Evolutionary conservation across 2,888 invertebrate species (phyloP), one percentile per base, ranked within the genome.

Genomic region (Synergus japonicus): DNA sequence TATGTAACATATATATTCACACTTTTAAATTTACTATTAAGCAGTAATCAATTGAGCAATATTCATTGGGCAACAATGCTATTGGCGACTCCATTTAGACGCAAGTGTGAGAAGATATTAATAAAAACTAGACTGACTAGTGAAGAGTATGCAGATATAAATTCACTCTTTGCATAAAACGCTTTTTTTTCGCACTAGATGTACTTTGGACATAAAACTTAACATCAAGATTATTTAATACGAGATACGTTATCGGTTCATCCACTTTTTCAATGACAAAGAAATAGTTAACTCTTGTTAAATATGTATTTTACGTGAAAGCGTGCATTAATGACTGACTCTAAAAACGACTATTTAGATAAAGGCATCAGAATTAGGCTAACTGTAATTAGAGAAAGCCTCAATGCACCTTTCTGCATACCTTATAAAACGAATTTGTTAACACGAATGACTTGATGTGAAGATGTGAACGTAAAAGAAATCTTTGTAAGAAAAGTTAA

Each of bases 361-460:
- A 43, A 43, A 65, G 65, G 43, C 43, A 66, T 66, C 43, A 43
- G 66, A 66, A 66, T 43, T 66, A 66, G 66, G 66, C 18, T 66
- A 43, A 43, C n/a, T 66, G 66, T 43, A 66, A n/a, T 43, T 66
- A 66, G n/a, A 66, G 43, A 66, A 10, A 43, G 43, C n/a, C 29
- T 66, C n/a, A 18, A 43, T 43, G 43, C 66, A 66, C 18, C 18
- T 10, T 66, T 66, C n/a, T 66, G 66, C 15, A 66, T 41, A n/a
- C 43, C 1, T n/a, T 66, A 43, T 10, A 10, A 66, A 43, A 9
- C 8, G 15, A 65, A 43, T 41, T 41, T 41, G 12, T 37, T 65
- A 41, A n/a, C n/a, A 43, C 29, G n/a, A n/a, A 66, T 18, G n/a
- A n/a, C n/a, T 66, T 66, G 0, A 43, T 66, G n/a, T 43, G 41